Evolutionary conservation across 2,797 vertebrate genomes (phyloP).

Genomic region (Typhlichthys eigenmanni): DNA sequence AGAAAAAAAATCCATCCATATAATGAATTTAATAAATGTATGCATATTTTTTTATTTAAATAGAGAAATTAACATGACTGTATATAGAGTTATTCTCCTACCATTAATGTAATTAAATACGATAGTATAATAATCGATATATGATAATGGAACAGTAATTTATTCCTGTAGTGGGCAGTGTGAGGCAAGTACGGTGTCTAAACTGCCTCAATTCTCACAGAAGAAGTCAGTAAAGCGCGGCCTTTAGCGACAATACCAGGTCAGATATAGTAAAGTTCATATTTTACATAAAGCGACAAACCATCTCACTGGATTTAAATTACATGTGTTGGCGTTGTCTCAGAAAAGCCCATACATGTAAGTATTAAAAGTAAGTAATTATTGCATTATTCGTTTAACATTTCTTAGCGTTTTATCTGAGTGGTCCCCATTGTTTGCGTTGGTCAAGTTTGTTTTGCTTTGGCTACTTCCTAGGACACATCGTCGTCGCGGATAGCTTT

Average conservation of each 20-base stretch:
- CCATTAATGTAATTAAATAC: no score
- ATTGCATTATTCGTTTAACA: neutral
- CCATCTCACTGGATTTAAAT: conserved; percentile 14
- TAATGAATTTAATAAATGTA: no score
- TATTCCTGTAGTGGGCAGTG: conserved; percentile 30
- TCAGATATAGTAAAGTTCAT: conserved; percentile 48
- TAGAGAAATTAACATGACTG: neutral
- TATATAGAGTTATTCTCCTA: neutral
- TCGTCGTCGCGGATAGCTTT: neutral
- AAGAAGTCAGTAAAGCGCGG: conserved; percentile 62
- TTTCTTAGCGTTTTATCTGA: neutral
- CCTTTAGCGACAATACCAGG: conserved; percentile 49
- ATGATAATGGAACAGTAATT: neutral
- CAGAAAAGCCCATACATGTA: conserved; percentile 62
- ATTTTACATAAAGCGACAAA: conserved; percentile 51
- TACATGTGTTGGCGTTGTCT: conserved; percentile 27
- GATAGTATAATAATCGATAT: no score
- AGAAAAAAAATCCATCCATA: no score
- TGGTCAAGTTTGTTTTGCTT: conserved; percentile 58
- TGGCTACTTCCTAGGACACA: conserved; percentile 55
- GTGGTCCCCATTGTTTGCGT: conserved; percentile 65
- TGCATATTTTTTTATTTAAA: no score
- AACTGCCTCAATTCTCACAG: neutral
- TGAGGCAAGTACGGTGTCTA: neutral
- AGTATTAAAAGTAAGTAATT: conserved; percentile 33